Base-by-base conservation (phyloP, 2,113 vertebrate species). In the Excalfactoria chinensis region DNA sequence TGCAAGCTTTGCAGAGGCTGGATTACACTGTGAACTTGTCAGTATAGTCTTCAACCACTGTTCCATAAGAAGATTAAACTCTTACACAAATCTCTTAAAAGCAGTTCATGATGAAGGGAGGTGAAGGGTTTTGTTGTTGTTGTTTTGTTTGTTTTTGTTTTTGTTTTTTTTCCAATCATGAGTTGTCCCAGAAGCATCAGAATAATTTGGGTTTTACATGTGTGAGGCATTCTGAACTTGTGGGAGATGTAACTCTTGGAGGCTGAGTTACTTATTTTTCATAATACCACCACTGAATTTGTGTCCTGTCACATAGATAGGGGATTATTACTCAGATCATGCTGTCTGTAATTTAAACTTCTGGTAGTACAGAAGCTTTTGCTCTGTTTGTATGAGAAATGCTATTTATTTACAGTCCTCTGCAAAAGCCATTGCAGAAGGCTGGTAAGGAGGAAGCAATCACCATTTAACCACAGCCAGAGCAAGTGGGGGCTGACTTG, bases 41-140 rank as follows among this genome's bases (percentile, higher is more conserved):
- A 26, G 28, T 10, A 17, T 2, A 0, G 28, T 46, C 66, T 90
- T 84, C 80, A 72, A 35, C 70, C 90, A 74, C 90, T 66, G 16
- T 49, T 30, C 0, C 1, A 1, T 94, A 92, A 96, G 88, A 71
- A 66, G 93, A 95, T 95, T 93, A 95, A 92, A 37, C 40, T 86
- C 95, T 88, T 94, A 79, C 0, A 28, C 77, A 93, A 35, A 66
- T 90, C 59, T 84, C 49, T 75, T 84, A 32, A 73, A 79, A 58
- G 43, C 77, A 75, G 37, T 83, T 72, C 37, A 12, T 62, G 41
- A 53, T 75, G 77, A 84, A 60, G 26, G 73, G 14, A 64, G 30
- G 15, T 81, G 58, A 69, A 64, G 34, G 37, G 40, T 41, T 41
- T 41, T 41, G 40, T 41, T 41, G 40, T 12, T 41, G 10, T 11